Evolutionary conservation across 2,888 invertebrate species (phyloP), one percentile per base, ranked within the genome.

Genomic region (Drosophila pegasa): DNA sequence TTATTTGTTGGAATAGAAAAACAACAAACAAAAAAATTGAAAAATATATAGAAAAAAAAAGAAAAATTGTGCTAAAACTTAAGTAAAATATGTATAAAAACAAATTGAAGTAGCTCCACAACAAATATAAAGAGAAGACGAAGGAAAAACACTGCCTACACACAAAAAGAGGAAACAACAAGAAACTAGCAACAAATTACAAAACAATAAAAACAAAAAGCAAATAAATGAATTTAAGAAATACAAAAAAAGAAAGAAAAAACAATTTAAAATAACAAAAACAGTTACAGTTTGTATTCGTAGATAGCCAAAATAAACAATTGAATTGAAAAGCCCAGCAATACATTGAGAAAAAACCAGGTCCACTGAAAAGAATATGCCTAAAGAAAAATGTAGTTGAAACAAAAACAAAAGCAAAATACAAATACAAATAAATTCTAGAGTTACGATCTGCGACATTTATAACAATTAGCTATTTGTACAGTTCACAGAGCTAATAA

Each of bases 241-340:
- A 38, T 41, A 14, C 38, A 71, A 61, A 58, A 40, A n/a, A 20
- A 50, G 61, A 59, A 38, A 52, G 12, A 31, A 33, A 62, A 25
- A 50, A 14, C 25, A 61, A 20, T 37, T 37, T n/a, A 37, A 48
- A 38, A 51, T 48, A 62, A 40, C 0, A 18, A 16, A 7, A 51
- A 54, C 60, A 80, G 60, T 63, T 67, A 79, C 72, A 78, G 71
- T 78, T 87, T 84, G 75, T 78, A 79, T 69, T 56, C 82, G 75
- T 82, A 82, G 81, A 73, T 82, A 82, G 81, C 81, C 81, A 82
- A 87, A 85, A 84, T 81, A 78, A 81, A 62, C 69, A 86, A 81
- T 81, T 86, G 69, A 75, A 48, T 61, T 65, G 18, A 62, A 27
- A 38, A 56, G 18, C 65, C 33, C 33, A 59, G 68, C 31, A 59